These are phyloP conservation scores for Radopholus similis DNA, from an alignment of 1,140 invertebrate species.

Conservation along the genomic window DNA sequence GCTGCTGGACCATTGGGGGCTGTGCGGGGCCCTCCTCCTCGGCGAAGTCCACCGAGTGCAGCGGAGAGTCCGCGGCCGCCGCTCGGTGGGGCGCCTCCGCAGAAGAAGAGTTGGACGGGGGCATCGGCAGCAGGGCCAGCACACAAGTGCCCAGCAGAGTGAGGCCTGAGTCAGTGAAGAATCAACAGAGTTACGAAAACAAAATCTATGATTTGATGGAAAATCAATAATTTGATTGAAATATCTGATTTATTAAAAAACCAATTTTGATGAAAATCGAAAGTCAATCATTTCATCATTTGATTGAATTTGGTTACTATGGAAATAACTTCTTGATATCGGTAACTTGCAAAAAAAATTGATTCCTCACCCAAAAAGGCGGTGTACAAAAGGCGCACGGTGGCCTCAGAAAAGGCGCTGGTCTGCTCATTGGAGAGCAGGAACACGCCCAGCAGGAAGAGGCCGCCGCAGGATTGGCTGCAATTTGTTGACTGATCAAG, in stretches of 20 bases:
- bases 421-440: background rate
- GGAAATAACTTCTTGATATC: too few species aligned
- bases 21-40: background rate
- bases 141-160: background rate
- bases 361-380: too few species aligned
- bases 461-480: slow-evolving; percentile 8
- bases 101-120: background rate
- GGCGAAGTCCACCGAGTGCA: background rate
- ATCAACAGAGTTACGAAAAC: too few species aligned
- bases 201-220: too few species aligned
- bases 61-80: background rate
- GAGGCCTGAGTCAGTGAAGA: background rate
- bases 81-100: background rate
- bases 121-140: background rate
- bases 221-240: too few species aligned
- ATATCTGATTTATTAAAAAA: too few species aligned
- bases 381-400: background rate
- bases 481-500: too few species aligned
- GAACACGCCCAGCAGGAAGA: slow-evolving; percentile 9
- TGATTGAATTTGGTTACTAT: too few species aligned
- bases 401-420: background rate
- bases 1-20: background rate
- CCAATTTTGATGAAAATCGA: too few species aligned
- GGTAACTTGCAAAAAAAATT: too few species aligned
- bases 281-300: too few species aligned